These are phyloP conservation scores for Silurus glanis DNA, from an alignment of 2,113 vertebrate species.

Conservation along the genomic window DNA sequence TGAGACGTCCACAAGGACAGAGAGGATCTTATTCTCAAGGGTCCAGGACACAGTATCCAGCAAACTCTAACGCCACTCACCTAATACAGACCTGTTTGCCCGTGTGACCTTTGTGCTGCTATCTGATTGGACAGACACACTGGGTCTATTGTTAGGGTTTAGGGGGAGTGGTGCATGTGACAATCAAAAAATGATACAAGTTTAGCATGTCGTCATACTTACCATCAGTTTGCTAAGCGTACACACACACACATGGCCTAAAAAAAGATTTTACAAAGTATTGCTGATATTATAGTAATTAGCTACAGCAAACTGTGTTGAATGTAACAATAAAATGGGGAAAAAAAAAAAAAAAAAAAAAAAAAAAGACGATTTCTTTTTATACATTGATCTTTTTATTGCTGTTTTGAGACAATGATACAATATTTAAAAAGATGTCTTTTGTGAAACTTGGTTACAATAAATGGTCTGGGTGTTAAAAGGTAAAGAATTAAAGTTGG, in stretches of 20 bases:
- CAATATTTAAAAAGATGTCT: conserved; percentile 76
- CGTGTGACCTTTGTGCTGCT: conserved; percentile 59
- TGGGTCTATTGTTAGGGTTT: conserved; percentile 69
- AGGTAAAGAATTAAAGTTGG: conserved; percentile 75
- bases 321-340: not conserved
- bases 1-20: conserved; percentile 38
- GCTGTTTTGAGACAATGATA: conserved; percentile 86
- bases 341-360: not conserved
- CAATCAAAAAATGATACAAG: conserved; percentile 14
- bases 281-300: not conserved
- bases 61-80: conserved; percentile 52
- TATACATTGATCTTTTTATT: conserved; percentile 89
- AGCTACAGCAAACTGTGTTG: not conserved
- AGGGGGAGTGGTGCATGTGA: conserved; percentile 37
- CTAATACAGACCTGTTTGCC: conserved; percentile 58
- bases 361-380: conserved; percentile 4
- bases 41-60: conserved; percentile 59
- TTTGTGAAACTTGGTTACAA: conserved; percentile 74
- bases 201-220: conserved; percentile 27
- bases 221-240: not conserved
- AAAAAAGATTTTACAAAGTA: conserved; percentile 6
- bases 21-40: conserved; percentile 56
- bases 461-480: conserved; percentile 77
- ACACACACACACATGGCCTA: not conserved
- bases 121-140: conserved; percentile 56